Base-by-base conservation (phyloP, 2,888 invertebrate genomes). In the Pristionchus maxplancki region DNA sequence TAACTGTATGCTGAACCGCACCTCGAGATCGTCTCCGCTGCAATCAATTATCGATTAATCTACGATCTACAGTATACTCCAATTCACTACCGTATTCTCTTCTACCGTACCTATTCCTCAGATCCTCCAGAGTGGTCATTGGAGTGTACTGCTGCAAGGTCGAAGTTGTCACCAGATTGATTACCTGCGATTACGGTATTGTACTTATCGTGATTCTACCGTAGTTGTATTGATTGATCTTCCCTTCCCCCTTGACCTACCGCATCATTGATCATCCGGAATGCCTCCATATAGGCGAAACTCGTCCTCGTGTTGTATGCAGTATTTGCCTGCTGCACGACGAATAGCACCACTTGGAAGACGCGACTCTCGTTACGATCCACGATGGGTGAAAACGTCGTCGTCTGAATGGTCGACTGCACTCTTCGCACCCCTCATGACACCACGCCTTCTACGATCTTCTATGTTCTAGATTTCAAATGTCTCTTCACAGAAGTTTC, bases 1-100 rank as follows among this genome's bases (percentile, higher is more conserved):
- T 40, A 90, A 40, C 20, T 83, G 85, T 17, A 91, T 88, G 53
- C 90, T 85, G 44, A 91, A 91, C 48, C 89, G 24, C 8, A 91
- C 90, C 20, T 85, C 86, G 58, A 91, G 82, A 71, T 91, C 91
- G 81, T 89, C 89, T 9, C 88, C 90, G 20, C 90, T 90, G 86
- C 28, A 90, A 89, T 85, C 64, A n/a, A 6, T 58, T 44, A 28
- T 37, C 50, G 44, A 44, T 53, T 53, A 4, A 6, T 1, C 44
- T 50, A n/a, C n/a, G n/a, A n/a, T n/a, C n/a, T n/a, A n/a, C n/a
- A n/a, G n/a, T n/a, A n/a, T n/a, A n/a, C n/a, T n/a, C n/a, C n/a
- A n/a, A n/a, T n/a, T n/a, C n/a, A n/a, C n/a, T n/a, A 81, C 31
- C 48, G 50, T 81, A 81, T 11, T 24, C 50, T 24, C 44, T 44